A percentile compares a stretch with the other conserved stretches of the same genome.
These are phyloP conservation scores for Sebastolobus altivelis DNA, from an alignment of 2,797 vertebrate species.

Conservation along the genomic window DNA sequence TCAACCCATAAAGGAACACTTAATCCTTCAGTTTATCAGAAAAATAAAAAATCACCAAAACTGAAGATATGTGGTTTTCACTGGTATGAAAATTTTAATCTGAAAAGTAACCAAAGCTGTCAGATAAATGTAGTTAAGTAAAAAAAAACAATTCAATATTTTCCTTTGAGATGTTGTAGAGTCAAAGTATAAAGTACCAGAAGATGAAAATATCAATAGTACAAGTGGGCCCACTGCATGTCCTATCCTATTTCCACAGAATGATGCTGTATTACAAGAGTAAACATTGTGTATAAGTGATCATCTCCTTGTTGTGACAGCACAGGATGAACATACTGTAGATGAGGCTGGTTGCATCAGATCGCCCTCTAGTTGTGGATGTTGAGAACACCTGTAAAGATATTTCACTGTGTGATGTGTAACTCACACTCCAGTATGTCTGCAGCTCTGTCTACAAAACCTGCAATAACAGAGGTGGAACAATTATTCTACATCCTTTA, in stretches of 20 bases:
- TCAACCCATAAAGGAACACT: neutral
- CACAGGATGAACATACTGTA: neutral
- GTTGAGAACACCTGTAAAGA: slow-evolving; percentile 29
- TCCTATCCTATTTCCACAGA: neutral
- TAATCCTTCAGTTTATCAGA: neutral
- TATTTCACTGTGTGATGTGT: slow-evolving; percentile 30
- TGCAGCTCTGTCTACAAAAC: slow-evolving; percentile 17
- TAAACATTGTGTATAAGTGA: neutral
- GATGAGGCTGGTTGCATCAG: slow-evolving; percentile 25
- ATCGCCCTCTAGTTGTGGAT: slow-evolving; percentile 62
- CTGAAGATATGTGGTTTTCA: neutral
- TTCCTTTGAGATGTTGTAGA: neutral
- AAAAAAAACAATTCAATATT: neutral
- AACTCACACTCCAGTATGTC: slow-evolving; percentile 39
- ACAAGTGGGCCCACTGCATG: neutral
- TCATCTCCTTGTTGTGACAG: neutral
- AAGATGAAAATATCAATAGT: neutral
- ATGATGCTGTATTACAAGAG: neutral
- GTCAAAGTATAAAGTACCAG: neutral
- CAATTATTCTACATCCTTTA: neutral
- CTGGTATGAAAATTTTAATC: neutral
- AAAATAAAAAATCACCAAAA: neutral
- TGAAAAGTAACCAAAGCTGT: neutral
- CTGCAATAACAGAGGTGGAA: neutral
- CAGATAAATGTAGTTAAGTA: neutral